phyloP scores from a whole-genome alignment of 2,888 invertebrate genomes.

The Phrixothrix hirtus region DNA sequence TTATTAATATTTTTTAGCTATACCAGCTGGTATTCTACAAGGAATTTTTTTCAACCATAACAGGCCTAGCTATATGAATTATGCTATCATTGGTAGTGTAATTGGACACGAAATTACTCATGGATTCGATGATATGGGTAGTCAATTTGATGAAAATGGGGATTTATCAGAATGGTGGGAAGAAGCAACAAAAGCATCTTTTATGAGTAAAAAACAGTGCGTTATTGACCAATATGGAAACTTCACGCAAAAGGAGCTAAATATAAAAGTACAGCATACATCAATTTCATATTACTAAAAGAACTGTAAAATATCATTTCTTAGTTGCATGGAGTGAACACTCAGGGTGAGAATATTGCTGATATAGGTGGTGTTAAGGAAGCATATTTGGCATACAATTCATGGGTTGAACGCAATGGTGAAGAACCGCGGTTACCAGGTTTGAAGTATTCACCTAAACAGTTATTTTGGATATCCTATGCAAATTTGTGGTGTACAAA shows the following conservation, averaged over 20 bases:
- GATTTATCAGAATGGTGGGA: constrained; percentile 98
- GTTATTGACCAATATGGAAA: constrained; percentile 93
- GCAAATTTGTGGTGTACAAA: constrained; percentile 68
- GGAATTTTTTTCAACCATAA: too few species aligned
- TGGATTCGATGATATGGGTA: constrained; percentile 86
- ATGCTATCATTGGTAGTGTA: constrained; percentile 86
- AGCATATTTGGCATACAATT: constrained; percentile 62
- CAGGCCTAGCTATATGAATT: constrained; percentile 92
- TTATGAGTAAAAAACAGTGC: constrained; percentile 82
- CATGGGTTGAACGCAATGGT: constrained; percentile 46
- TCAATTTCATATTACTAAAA: constrained; percentile 73
- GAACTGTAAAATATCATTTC: constrained; percentile 33
- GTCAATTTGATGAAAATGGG: constrained; percentile 70
- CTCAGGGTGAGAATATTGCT: constrained; percentile 92
- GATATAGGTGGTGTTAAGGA: constrained; percentile 93
- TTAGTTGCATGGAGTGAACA: constrained; percentile 86
- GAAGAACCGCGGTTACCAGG: constrained; percentile 47
- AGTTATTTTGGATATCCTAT: constrained; percentile 63
- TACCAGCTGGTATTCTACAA: too few species aligned
- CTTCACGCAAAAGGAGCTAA: too few species aligned
- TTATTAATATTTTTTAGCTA: too few species aligned
- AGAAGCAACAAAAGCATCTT: constrained; percentile 77
- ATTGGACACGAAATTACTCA: constrained; percentile 94
- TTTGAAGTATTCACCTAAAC: too few species aligned
- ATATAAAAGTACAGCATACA: too few species aligned